phyloP scores from a whole-genome alignment of 2,888 invertebrate genomes.

The Frankliniella fusca region DNA sequence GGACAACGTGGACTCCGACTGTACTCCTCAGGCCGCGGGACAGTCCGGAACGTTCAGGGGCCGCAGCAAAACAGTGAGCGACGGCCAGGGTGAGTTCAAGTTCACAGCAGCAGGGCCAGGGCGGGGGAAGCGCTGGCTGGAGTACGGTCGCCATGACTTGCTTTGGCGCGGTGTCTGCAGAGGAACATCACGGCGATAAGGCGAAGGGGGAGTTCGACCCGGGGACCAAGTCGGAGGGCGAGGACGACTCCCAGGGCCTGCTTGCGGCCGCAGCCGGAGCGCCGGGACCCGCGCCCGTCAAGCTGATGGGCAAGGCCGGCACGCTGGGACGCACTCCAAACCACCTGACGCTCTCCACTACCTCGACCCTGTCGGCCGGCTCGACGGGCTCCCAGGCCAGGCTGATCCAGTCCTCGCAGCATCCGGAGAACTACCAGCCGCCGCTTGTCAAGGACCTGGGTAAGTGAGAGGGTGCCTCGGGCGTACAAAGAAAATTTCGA shows the following conservation, averaged over 20 bases:
- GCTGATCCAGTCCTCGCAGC: slow-evolving; percentile 89
- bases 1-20: slow-evolving; percentile 51
- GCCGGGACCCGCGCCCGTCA: slow-evolving; percentile 55
- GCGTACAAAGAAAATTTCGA: too few species aligned
- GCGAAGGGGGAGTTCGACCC: slow-evolving; percentile 50
- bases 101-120: slow-evolving; percentile 14
- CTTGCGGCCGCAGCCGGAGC: slow-evolving; percentile 60
- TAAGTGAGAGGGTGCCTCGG: slow-evolving; percentile 63
- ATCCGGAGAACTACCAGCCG: slow-evolving; percentile 87
- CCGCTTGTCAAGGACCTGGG: slow-evolving; percentile 83
- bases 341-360: slow-evolving; percentile 88
- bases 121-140: background rate
- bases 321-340: slow-evolving; percentile 84
- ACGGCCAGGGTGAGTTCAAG: slow-evolving; percentile 61
- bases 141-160: background rate
- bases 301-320: slow-evolving; percentile 51
- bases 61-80: slow-evolving; percentile 88
- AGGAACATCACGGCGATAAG: background rate
- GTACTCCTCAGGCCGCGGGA: slow-evolving; percentile 46
- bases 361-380: slow-evolving; percentile 88
- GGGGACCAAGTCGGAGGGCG: slow-evolving; percentile 81
- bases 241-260: slow-evolving; percentile 61
- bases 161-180: background rate
- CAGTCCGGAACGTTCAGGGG: slow-evolving; percentile 61
- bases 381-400: slow-evolving; percentile 90